Evolutionary conservation across 2,888 invertebrate species (phyloP), one percentile per base, ranked within the genome.

Genomic region (Furcula furcula): DNA sequence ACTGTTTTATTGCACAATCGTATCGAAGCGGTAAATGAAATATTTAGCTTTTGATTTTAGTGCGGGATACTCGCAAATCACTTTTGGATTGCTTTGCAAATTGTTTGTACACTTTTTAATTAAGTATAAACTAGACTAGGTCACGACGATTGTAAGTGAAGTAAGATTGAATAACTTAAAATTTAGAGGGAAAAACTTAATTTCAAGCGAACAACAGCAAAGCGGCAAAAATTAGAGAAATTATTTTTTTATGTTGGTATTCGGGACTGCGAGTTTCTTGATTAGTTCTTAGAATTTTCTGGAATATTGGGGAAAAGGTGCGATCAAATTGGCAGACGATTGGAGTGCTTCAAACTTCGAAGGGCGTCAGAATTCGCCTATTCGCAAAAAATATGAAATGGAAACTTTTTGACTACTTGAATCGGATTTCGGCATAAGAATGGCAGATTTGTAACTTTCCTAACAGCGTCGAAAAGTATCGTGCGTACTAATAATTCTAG

Each of bases 1-100:
- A 55, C 43, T 44, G 50, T 61, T 58, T 63, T 56, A 58, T 65
- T 62, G 47, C 53, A 47, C 37, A 43, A 36, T 51, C 33, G 31
- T 43, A 36, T 36, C 31, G 46, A 40, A 42, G 32, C 40, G 40
- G 40, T 36, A 54, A 65, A 61, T 66, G 55, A 47, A 55, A 64
- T 54, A 57, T 55, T 47, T 40, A 53, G 55, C 43, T 55, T 57
- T 46, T 46, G 38, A 48, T 45, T 50, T 39, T 29, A 45, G 23
- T 36, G 20, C n/a, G 22, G 9, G 10, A 34, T 34, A 32, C 36
- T 46, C 29, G 5, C 10, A 12, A 29, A n/a, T n/a, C n/a, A n/a
- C n/a, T n/a, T n/a, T n/a, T n/a, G n/a, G n/a, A n/a, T n/a, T n/a
- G n/a, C n/a, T n/a, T n/a, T n/a, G n/a, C n/a, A n/a, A n/a, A n/a